Evolutionary conservation across 2,113 vertebrate species (phyloP), one percentile per base, ranked within the genome.

Genomic region (Bambusicola thoracicus): DNA sequence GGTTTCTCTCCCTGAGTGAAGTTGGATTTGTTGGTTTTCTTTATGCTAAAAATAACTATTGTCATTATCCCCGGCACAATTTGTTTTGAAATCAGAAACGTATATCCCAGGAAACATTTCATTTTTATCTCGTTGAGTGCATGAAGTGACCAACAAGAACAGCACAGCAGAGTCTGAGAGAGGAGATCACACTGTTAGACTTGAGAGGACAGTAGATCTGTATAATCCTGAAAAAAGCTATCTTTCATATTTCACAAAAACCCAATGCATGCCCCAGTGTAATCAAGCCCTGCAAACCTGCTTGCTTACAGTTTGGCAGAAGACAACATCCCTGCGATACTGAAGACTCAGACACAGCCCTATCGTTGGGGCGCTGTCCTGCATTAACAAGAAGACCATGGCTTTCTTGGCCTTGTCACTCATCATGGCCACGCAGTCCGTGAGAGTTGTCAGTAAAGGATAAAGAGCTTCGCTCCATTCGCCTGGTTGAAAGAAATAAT

Each of bases 401-500:
- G 99, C 99, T 97, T 98, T 99, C 96, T 99, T 99, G 93, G 99
- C 99, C 95, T 98, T 99, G 98, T 99, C 99, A 7, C 99, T 99
- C 99, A 99, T 99, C 99, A 99, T 99, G 94, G 98, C 97, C 77
- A 99, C 99, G 0, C 99, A 99, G 94, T 99, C 99, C 0, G 98
- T 99, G 85, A 99, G 98, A 3, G 99, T 99, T 67, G 98, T 99
- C 97, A 99, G 98, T 96, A 99, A 97, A 0, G 99, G 99, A 96
- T 99, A 99, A 78, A 99, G 96, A 27, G 99, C 99, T 97, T 99
- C 99, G 1, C 99, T 99, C 99, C 99, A 99, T 96, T 99, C 99
- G 11, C 99, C 99, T 99, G 94, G 41, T 76, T 34, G 40, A 87
- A 94, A 85, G 61, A 41, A 88, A 68, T 68, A 89, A 59, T 29